Conservation (phyloP, 2,113 vertebrate species). For the Ameiurus melas region DNA sequence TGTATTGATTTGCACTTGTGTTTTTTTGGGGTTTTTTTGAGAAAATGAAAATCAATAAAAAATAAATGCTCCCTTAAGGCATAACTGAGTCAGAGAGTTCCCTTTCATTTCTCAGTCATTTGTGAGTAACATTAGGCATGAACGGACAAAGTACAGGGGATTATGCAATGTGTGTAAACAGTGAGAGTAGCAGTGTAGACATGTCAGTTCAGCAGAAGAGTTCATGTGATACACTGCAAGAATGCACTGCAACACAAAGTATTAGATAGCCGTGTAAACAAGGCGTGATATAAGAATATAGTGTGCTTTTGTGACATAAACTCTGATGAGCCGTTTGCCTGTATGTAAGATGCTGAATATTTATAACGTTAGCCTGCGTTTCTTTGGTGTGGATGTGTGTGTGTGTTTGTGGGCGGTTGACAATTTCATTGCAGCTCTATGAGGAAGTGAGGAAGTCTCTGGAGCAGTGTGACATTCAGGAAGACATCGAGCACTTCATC, state of each 20-base stretch:
- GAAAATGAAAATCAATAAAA: not conserved
- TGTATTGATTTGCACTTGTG: not conserved
- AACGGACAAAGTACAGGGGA: not conserved
- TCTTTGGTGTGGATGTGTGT: slow-evolving; percentile 29
- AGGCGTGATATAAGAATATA: not conserved
- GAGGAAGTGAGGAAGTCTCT: slow-evolving; percentile 91
- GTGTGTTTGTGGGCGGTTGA: not conserved
- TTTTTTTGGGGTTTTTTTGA: too few relatives aligned
- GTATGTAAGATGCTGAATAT: not conserved
- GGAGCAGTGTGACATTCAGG: slow-evolving; percentile 87
- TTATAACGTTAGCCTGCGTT: not conserved
- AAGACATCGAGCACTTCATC: slow-evolving; percentile 88
- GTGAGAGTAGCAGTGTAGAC: not conserved
- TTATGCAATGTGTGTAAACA: not conserved
- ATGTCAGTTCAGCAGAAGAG: not conserved
- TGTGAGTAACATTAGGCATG: not conserved
- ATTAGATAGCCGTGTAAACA: not conserved
- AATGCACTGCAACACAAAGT: not conserved
- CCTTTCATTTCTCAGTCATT: not conserved
- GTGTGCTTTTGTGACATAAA: not conserved
- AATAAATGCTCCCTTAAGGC: not conserved
- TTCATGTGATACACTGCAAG: not conserved
- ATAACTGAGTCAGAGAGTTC: not conserved
- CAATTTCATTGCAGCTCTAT: slow-evolving; percentile 74
- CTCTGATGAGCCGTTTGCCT: not conserved